phyloP scores from a whole-genome alignment of 2,113 vertebrate genomes.

The Brachypodius melanocephalos region DNA sequence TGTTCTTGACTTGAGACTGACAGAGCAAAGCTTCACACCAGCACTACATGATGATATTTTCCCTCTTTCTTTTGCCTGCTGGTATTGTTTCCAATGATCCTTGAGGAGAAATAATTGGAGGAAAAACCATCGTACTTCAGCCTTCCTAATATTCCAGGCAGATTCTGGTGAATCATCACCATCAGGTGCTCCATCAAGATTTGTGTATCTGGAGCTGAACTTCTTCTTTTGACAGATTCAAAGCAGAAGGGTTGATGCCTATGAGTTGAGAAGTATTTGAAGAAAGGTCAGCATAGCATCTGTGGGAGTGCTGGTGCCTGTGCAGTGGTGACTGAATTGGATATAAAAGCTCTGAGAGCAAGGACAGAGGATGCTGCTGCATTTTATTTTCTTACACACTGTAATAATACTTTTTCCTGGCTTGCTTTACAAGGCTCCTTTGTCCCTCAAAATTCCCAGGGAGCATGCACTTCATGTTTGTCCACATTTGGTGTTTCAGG shows the following conservation, averaged over 20 bases:
- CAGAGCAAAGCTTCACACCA: background rate
- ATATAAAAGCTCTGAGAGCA: background rate
- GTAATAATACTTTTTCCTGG: background rate
- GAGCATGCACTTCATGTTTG: background rate
- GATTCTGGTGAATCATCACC: background rate
- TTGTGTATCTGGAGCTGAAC: background rate
- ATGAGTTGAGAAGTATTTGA: background rate
- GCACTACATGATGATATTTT: background rate
- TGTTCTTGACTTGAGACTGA: background rate
- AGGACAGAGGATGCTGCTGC: background rate
- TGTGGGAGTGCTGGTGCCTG: background rate
- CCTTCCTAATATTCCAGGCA: background rate
- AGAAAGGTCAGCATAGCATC: background rate
- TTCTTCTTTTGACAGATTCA: background rate
- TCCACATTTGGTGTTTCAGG: background rate
- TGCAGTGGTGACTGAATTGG: background rate
- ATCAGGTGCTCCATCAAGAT: background rate
- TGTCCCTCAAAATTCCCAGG: background rate
- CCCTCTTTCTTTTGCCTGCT: background rate
- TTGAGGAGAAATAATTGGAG: background rate
- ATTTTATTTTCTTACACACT: background rate
- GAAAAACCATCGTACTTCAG: accelerated
- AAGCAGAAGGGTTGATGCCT: background rate
- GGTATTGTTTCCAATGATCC: background rate
- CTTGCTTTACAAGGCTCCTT: background rate